Conservation (phyloP, 2,888 invertebrate genomes). For the Caenorhabditis becei region DNA sequence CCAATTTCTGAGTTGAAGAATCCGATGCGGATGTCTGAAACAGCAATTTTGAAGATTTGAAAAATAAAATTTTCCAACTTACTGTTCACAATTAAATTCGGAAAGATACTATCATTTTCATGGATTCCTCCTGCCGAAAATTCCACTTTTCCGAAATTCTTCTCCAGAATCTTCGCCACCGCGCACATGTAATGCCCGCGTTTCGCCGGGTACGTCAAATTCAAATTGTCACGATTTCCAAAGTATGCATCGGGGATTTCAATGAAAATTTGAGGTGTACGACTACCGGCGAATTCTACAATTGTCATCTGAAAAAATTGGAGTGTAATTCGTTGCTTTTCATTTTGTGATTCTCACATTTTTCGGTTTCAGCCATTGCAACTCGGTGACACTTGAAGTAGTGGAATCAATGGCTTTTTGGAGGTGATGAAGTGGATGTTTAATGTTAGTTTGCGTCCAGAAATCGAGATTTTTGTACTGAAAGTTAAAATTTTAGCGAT, state of each 20-base stretch:
- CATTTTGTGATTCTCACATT: slow-evolving; percentile 24
- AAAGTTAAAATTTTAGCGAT: slow-evolving; percentile 2
- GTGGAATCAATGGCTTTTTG: slow-evolving; percentile 34
- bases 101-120: slow-evolving; percentile 30
- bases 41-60: not conserved
- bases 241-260: slow-evolving; percentile 55
- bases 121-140: slow-evolving; percentile 29
- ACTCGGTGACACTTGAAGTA: slow-evolving; percentile 39
- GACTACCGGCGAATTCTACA: not conserved
- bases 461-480: slow-evolving; percentile 58
- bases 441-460: slow-evolving; percentile 43
- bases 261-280: slow-evolving; percentile 33
- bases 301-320: not conserved
- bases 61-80: not conserved
- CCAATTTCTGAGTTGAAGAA: slow-evolving; percentile 26
- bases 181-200: slow-evolving; percentile 52
- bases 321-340: not conserved
- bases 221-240: slow-evolving; percentile 54
- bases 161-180: slow-evolving; percentile 19
- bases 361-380: slow-evolving; percentile 39
- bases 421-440: slow-evolving; percentile 48
- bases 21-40: slow-evolving; percentile 31
- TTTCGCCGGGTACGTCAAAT: slow-evolving; percentile 49
- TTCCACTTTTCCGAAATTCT: slow-evolving; percentile 25
- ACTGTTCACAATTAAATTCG: slow-evolving; percentile 35